Evolutionary conservation across 2,888 invertebrate genomes (phyloP), one percentile per base, ranked within the genome.

Genomic region (Philhelius pedissequus): DNA sequence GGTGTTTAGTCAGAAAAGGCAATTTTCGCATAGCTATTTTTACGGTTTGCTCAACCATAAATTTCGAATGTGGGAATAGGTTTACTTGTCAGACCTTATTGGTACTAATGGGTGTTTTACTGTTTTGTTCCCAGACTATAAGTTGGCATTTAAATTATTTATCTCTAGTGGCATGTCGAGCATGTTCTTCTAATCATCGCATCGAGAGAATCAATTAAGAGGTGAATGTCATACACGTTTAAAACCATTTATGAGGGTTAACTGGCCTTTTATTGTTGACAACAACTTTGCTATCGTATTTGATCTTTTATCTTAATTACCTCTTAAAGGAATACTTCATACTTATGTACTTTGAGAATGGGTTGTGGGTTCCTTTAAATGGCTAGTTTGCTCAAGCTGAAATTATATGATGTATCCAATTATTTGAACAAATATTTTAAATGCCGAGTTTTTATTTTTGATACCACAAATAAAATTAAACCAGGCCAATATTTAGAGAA

Each of bases 61-160:
- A 60, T 76, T 60, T 43, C 52, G 18, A 68, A 56, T 56, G 48
- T 68, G 38, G 45, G 20, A 58, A 35, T 48, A 48, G 25, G 64
- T 64, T 66, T 32, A 54, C 40, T 56, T 66, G 64, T 66, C 43
- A 30, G 43, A 18, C 58, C 22, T 48, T 22, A 40, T 68, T 69
- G 32, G 32, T 30, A 54, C 64, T 78, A 64, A 78, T 73, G 50
- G 64, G 35, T 40, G 38, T 71, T 78, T 69, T 76, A 52, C 43
- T 40, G 38, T 71, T 78, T 69, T 76, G 60, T 52, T 69, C 15
- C 7, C 30, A 60, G 30, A 15, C 50, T 20, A 25, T 43, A 45
- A n/a, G 62, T 30, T 18, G 43, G 27, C 48, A 20, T 64, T 64
- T 64, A 48, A 32, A 50, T 62, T 62, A 62, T 73, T 73, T 70